Percentiles rank a stretch among this genome's conserved stretches.
phyloP scores from a whole-genome alignment of 1,140 invertebrate genomes.

The Pachyrhynchus sulphureomaculatus region DNA sequence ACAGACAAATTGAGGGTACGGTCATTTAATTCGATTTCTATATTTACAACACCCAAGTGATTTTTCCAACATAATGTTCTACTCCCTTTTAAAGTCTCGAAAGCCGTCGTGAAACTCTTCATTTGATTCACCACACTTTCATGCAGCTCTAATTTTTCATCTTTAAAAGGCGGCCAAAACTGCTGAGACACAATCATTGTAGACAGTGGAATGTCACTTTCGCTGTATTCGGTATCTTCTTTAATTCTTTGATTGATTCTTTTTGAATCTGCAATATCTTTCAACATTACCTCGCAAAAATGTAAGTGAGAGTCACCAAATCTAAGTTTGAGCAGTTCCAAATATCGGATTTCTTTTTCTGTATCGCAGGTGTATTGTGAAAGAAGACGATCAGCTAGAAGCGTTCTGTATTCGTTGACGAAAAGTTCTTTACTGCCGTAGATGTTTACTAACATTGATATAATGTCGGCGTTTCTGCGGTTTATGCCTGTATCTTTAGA shows the following conservation, averaged over 20 bases:
- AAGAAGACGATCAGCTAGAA: slow-evolving; percentile 90
- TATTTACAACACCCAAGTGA: slow-evolving; percentile 86
- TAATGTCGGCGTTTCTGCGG: slow-evolving; percentile 84
- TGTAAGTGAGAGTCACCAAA: slow-evolving; percentile 96
- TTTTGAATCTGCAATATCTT: slow-evolving; percentile 89
- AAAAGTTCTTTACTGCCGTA: slow-evolving; percentile 98
- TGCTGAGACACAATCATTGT: slow-evolving; percentile 95
- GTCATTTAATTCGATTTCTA: slow-evolving; percentile 89
- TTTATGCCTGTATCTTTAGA: slow-evolving; percentile 8
- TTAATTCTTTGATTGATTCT: slow-evolving; percentile 87
- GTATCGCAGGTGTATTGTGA: slow-evolving; percentile 86
- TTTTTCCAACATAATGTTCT: slow-evolving; percentile 93
- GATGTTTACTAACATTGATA: slow-evolving; percentile 97
- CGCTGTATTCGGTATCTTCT: slow-evolving; percentile 63
- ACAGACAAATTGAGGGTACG: slow-evolving; percentile 81
- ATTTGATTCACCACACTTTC: slow-evolving; percentile 77
- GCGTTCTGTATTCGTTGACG: slow-evolving; percentile 95
- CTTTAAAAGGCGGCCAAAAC: slow-evolving; percentile 97
- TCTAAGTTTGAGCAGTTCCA: slow-evolving; percentile 91
- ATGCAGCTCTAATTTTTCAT: slow-evolving; percentile 89
- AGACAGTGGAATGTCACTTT: slow-evolving; percentile 68
- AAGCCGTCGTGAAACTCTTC: slow-evolving; percentile 86
- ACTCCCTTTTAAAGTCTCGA: slow-evolving; percentile 92
- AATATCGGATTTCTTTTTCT: slow-evolving; percentile 90
- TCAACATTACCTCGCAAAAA: slow-evolving; percentile 97